Evolutionary conservation across 64 coral and sea anemone genomes (phyloP).

Genomic region (Actinia tenebrosa): DNA sequence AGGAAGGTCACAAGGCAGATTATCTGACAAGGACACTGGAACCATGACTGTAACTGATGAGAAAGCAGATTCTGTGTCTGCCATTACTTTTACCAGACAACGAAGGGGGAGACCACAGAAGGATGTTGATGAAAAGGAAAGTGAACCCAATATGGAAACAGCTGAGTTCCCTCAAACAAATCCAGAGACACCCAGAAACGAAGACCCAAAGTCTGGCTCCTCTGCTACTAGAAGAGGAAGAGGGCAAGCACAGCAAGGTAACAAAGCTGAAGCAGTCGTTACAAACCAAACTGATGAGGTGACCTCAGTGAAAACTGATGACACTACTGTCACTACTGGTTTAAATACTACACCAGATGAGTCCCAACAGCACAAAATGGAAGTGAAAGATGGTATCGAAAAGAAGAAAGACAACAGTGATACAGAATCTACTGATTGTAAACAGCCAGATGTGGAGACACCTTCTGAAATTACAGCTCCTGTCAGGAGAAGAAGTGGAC

Average conservation of each 20-base stretch:
- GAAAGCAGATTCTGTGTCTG: neutral
- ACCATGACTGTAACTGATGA: neutral
- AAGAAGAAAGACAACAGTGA: neutral
- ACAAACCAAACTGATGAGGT: neutral
- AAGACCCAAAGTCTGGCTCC: neutral
- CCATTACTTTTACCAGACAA: neutral
- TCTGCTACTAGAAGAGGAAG: neutral
- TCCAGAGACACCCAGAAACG: neutral
- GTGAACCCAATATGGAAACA: neutral
- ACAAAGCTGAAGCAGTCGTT: neutral
- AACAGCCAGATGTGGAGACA: neutral
- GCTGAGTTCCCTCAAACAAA: neutral
- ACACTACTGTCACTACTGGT: neutral
- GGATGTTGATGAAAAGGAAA: neutral
- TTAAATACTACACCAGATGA: neutral
- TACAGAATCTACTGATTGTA: neutral
- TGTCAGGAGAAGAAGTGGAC: neutral
- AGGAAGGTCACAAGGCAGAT: neutral
- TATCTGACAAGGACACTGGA: neutral
- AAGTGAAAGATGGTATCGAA: neutral
- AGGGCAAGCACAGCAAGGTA: neutral
- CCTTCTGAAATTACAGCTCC: neutral
- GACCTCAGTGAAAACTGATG: neutral
- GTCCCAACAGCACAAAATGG: neutral
- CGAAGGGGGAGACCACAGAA: neutral